These are phyloP conservation scores for Glomeris maerens DNA, from an alignment of 1,140 invertebrate genomes.

Conservation along the genomic window DNA sequence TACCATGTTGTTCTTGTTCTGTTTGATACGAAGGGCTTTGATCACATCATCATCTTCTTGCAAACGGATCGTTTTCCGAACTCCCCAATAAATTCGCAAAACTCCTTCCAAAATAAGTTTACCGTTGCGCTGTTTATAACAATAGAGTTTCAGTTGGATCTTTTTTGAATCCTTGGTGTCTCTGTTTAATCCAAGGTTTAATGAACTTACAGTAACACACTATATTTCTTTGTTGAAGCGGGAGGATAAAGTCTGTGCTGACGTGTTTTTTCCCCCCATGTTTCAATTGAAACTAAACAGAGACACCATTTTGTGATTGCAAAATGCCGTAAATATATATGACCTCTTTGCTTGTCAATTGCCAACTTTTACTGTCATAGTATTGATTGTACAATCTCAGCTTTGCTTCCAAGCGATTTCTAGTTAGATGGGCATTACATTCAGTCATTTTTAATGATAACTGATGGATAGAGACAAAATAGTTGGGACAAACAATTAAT, in stretches of 20 bases:
- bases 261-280: too few relatives aligned
- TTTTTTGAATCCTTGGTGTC: too few relatives aligned
- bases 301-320: too few relatives aligned
- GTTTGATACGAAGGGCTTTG: too few relatives aligned
- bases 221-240: slow-evolving; percentile 2
- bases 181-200: too few relatives aligned
- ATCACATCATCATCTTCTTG: slow-evolving; percentile 78
- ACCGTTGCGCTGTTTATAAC: slow-evolving; percentile 49
- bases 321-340: slow-evolving; percentile 13
- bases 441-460: too few relatives aligned
- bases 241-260: too few relatives aligned
- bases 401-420: slow-evolving; percentile 53
- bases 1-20: too few relatives aligned
- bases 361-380: slow-evolving; percentile 60
- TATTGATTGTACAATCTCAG: slow-evolving; percentile 63
- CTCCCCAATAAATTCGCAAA: slow-evolving; percentile 68
- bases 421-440: not conserved
- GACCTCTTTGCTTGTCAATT: slow-evolving; percentile 55
- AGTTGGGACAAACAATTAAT: slow-evolving; percentile 13
- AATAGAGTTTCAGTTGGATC: too few relatives aligned
- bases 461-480: too few relatives aligned
- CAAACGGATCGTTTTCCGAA: slow-evolving; percentile 64
- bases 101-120: slow-evolving; percentile 61
- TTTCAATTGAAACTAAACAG: too few relatives aligned
- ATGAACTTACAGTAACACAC: too few relatives aligned